These are phyloP conservation scores for Dinoponera quadriceps DNA, from an alignment of 1,140 invertebrate genomes.

Conservation along the genomic window DNA sequence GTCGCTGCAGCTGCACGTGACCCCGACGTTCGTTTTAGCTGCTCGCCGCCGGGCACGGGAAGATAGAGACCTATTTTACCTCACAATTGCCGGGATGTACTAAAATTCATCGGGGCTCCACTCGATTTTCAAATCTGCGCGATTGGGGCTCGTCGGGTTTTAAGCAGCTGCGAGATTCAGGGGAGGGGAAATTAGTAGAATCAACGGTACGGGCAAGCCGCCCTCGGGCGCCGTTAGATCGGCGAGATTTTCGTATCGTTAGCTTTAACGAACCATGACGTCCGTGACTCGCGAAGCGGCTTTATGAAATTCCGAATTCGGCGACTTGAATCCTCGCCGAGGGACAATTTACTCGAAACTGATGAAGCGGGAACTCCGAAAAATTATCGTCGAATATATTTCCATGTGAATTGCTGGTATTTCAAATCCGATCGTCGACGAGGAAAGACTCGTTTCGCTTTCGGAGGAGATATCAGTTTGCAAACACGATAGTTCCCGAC, in stretches of 20 bases:
- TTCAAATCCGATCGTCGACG: no score
- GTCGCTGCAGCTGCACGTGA: slow-evolving; percentile 52
- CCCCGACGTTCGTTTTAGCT: slow-evolving; percentile 4
- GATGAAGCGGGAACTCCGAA: no score
- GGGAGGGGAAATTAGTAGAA: neutral
- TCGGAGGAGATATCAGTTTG: no score
- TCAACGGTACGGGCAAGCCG: neutral
- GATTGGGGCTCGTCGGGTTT: neutral
- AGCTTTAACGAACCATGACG: neutral
- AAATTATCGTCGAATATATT: no score
- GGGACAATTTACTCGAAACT: no score
- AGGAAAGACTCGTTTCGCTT: no score
- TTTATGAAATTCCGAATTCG: no score
- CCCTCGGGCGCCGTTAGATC: no score
- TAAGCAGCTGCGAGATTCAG: slow-evolving; percentile 5
- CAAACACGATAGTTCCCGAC: no score
- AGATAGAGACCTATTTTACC: slow-evolving; percentile 24
- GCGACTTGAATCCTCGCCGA: no score
- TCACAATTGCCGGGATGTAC: neutral
- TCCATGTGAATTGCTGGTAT: no score
- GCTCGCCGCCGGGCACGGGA: neutral
- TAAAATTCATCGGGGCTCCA: slow-evolving; percentile 9
- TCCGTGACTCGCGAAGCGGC: no score
- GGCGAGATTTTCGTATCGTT: slow-evolving; percentile 10
- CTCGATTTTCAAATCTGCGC: slow-evolving; percentile 24